phyloP scores from a whole-genome alignment of 2,113 vertebrate species.

The Podarcis muralis region DNA sequence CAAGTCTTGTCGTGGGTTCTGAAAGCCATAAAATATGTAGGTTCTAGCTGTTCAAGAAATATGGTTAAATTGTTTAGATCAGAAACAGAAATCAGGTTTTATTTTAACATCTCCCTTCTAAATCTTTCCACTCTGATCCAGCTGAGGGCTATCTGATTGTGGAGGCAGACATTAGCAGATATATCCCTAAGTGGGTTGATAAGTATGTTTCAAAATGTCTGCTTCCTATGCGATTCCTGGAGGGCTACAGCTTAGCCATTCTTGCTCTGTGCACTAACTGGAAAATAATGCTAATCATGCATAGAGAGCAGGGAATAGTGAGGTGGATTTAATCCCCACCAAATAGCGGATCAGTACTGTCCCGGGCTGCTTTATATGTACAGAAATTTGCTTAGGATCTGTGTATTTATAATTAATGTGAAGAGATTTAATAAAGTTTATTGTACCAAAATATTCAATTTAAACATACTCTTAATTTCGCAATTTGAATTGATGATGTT shows the following conservation, averaged over 20 bases:
- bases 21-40: not conserved
- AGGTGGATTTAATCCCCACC: not conserved
- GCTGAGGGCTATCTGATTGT: not conserved
- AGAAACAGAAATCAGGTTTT: too few relatives aligned
- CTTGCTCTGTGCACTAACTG: not conserved
- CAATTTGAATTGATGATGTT: not conserved
- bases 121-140: not conserved
- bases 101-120: not conserved
- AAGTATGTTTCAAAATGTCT: not conserved
- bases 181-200: not conserved
- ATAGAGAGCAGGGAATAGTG: not conserved
- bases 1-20: not conserved
- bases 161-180: not conserved
- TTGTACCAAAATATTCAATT: constrained; percentile 16
- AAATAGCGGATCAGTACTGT: not conserved
- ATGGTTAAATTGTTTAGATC: not conserved
- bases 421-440: not conserved
- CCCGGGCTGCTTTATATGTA: too few relatives aligned
- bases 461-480: not conserved
- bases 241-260: too few relatives aligned
- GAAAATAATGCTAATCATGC: not conserved
- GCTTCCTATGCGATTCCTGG: not conserved
- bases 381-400: not conserved
- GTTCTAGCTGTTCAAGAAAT: not conserved
- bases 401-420: not conserved